These are phyloP conservation scores for Sceloporus tristichus DNA, from an alignment of 2,113 vertebrate species.

Conservation along the genomic window DNA sequence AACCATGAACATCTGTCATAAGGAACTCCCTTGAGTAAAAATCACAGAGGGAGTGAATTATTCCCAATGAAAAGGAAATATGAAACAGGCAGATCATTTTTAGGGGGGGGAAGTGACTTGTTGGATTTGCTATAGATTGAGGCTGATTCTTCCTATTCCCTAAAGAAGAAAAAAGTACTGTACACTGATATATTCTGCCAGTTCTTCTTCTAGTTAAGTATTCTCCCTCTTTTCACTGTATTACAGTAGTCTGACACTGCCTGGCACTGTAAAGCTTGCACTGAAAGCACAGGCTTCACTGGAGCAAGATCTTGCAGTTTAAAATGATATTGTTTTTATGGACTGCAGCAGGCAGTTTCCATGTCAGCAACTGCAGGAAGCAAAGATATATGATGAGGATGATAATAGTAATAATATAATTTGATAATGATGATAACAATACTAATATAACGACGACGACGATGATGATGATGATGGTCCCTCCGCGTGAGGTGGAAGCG, in stretches of 20 bases:
- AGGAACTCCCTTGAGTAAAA: not conserved
- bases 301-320: slow-evolving; percentile 10
- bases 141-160: too few species aligned
- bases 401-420: too few species aligned
- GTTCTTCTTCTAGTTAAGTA: not conserved
- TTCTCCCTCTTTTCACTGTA: slow-evolving; percentile 2
- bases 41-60: not conserved
- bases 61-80: not conserved
- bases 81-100: not conserved
- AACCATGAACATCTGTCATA: not conserved
- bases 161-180: not conserved
- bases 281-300: fast-evolving
- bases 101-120: too few species aligned
- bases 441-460: too few species aligned
- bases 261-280: not conserved
- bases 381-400: not conserved
- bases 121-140: too few species aligned
- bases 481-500: too few species aligned
- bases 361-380: not conserved
- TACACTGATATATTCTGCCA: slow-evolving; percentile 1
- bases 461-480: too few species aligned
- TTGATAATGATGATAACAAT: too few species aligned
- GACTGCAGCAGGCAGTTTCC: not conserved
- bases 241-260: slow-evolving; percentile 23
- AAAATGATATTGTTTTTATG: slow-evolving; percentile 16